These are phyloP conservation scores for Microtus ochrogaster DNA, from an alignment of 2,113 vertebrate genomes.

Conservation along the genomic window DNA sequence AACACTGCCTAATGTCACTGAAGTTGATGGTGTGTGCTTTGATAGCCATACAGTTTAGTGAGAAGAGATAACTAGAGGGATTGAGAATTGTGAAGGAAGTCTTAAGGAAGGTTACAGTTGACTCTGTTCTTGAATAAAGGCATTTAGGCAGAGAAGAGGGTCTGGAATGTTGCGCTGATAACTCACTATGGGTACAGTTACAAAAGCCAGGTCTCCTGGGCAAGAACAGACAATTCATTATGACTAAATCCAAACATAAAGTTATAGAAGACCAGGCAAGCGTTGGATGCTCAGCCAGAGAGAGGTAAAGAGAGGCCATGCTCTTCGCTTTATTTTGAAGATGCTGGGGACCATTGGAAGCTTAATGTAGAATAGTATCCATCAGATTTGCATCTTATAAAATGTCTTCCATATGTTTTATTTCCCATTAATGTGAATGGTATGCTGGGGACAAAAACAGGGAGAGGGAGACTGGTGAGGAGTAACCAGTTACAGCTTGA, in stretches of 20 bases:
- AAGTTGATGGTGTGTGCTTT: slow-evolving; percentile 43
- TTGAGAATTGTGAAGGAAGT: not conserved
- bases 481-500: not conserved
- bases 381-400: not conserved
- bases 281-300: not conserved
- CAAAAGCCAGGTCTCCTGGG: not conserved
- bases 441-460: not conserved
- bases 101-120: slow-evolving; percentile 1
- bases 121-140: slow-evolving; percentile 25
- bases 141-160: not conserved
- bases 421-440: not conserved
- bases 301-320: not conserved
- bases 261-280: not conserved
- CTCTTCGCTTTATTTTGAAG: not conserved
- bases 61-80: not conserved
- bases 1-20: not conserved
- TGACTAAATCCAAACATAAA: not conserved
- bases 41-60: not conserved
- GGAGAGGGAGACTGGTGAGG: not conserved
- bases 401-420: not conserved
- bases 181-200: not conserved
- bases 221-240: not conserved
- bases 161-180: not conserved
- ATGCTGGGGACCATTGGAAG: not conserved
- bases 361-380: not conserved